phyloP scores from a whole-genome alignment of 2,797 vertebrate genomes.

The Sebastolobus altivelis region DNA sequence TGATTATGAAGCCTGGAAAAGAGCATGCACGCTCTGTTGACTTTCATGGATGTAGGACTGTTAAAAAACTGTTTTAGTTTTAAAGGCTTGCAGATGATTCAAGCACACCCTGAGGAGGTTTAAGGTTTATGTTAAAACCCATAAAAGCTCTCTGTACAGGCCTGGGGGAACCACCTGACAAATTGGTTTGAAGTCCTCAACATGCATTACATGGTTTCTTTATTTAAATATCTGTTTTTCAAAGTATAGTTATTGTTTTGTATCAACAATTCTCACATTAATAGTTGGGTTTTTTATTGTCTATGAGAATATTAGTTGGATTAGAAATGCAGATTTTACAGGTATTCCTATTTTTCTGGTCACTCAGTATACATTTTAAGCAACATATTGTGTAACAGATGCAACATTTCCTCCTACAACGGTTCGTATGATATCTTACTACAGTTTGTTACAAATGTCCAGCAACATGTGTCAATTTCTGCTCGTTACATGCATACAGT shows the following conservation, averaged over 20 bases:
- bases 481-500: too few species aligned
- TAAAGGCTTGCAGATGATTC: constrained; percentile 36
- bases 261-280: not conserved
- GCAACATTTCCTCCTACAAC: too few species aligned
- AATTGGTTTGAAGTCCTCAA: constrained; percentile 30
- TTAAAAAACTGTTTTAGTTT: constrained; percentile 53
- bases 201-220: not conserved
- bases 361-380: not conserved
- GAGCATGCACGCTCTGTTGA: constrained; percentile 24
- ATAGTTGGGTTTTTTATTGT: not conserved
- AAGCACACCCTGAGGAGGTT: constrained; percentile 22
- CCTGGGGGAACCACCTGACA: constrained; percentile 14
- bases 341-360: not conserved
- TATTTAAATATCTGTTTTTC: constrained; percentile 19
- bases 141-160: constrained; percentile 34
- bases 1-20: constrained; percentile 27
- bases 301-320: not conserved
- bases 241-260: constrained; percentile 14
- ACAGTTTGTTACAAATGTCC: too few species aligned
- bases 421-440: too few species aligned
- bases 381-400: not conserved
- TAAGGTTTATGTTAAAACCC: constrained; percentile 49
- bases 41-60: constrained; percentile 38
- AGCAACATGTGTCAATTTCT: too few species aligned
- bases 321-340: not conserved